Percentiles rank a stretch among this genome's conserved stretches.
These are phyloP conservation scores for Tor tambroides DNA, from an alignment of 2,113 vertebrate genomes.

Conservation along the genomic window DNA sequence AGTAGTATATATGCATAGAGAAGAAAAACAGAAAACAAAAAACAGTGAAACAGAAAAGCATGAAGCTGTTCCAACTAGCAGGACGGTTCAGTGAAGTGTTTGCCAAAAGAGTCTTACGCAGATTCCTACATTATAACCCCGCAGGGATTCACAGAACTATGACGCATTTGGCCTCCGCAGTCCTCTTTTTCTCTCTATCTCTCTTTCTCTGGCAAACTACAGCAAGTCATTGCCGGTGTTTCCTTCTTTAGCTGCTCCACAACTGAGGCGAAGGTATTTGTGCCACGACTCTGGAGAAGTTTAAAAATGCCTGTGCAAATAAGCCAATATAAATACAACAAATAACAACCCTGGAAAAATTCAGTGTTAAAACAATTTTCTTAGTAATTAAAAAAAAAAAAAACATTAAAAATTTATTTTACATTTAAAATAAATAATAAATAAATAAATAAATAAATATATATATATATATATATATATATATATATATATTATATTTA, in stretches of 20 bases:
- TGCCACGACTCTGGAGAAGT: neutral
- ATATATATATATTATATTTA: no score
- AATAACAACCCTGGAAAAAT: no score
- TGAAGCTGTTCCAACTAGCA: neutral
- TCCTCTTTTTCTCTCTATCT: neutral
- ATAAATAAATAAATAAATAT: no score
- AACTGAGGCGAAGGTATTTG: neutral
- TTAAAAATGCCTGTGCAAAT: neutral
- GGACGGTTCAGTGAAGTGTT: neutral
- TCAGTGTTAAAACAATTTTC: no score
- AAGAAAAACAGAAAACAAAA: no score
- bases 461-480: no score
- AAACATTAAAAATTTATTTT: no score
- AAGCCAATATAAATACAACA: no score
- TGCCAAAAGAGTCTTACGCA: constrained; percentile 4
- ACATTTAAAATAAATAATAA: no score
- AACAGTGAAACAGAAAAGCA: neutral
- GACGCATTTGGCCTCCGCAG: constrained; percentile 36
- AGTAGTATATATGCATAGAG: neutral
- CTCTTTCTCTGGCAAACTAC: constrained; percentile 1
- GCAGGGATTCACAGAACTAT: constrained; percentile 7
- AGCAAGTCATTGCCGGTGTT: neutral
- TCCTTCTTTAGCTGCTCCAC: neutral
- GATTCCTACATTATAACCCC: constrained; percentile 16
- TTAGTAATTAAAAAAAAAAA: no score